These are phyloP conservation scores for Dermatemys mawii DNA, from an alignment of 2,113 vertebrate species.

Conservation along the genomic window DNA sequence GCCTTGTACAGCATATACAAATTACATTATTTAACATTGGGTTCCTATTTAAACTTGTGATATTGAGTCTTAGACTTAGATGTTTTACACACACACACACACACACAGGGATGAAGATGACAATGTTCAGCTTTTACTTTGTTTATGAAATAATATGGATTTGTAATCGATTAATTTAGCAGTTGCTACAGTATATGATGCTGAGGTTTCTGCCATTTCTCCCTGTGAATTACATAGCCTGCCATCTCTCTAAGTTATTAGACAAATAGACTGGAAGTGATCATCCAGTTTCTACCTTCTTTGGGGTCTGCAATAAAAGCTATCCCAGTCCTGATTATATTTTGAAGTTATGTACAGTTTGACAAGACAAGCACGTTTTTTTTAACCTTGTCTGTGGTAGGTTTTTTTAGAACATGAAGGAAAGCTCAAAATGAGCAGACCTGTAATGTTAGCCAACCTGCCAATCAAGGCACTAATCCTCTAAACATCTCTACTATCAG, in stretches of 20 bases:
- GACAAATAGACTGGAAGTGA: neutral
- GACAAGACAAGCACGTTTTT: conserved; percentile 46
- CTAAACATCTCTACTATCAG: conserved; percentile 84
- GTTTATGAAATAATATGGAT: neutral
- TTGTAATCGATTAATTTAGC: neutral
- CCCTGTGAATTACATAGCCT: conserved; percentile 26
- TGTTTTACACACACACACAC: neutral
- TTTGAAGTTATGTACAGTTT: conserved; percentile 60
- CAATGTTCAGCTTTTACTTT: neutral
- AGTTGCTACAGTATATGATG: neutral
- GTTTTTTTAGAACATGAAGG: conserved; percentile 66
- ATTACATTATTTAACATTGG: neutral
- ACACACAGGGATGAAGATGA: neutral
- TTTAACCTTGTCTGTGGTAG: conserved; percentile 56
- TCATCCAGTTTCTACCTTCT: conserved; percentile 36
- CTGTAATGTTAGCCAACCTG: conserved; percentile 83
- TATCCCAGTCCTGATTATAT: conserved; percentile 31
- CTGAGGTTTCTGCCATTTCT: neutral
- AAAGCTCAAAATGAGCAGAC: conserved; percentile 78
- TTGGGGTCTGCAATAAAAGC: conserved; percentile 29
- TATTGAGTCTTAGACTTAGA: neutral
- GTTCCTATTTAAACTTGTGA: neutral
- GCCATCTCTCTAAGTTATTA: conserved; percentile 11
- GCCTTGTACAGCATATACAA: neutral
- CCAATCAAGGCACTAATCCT: conserved; percentile 83